These are phyloP conservation scores for Andricus quercusramuli DNA, from an alignment of 2,888 invertebrate genomes.

Conservation along the genomic window DNA sequence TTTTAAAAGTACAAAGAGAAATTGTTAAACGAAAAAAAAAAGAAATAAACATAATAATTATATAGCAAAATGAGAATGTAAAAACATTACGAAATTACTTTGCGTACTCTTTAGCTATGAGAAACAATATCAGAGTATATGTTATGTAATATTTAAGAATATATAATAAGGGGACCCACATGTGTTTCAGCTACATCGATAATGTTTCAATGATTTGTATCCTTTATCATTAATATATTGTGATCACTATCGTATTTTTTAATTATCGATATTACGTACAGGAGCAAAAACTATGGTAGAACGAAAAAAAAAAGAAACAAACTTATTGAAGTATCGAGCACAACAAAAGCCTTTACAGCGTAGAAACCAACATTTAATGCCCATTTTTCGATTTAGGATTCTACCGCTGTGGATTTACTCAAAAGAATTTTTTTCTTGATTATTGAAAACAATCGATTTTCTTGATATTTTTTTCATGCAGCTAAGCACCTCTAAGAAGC, in stretches of 20 bases:
- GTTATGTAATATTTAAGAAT: slow-evolving; percentile 75
- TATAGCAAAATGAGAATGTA: slow-evolving; percentile 5
- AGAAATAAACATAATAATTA: slow-evolving; percentile 58
- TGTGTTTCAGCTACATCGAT: slow-evolving; percentile 72
- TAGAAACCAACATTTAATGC: slow-evolving; percentile 51
- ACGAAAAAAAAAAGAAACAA: slow-evolving; percentile 29
- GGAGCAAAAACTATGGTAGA: slow-evolving; percentile 58
- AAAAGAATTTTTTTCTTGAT: slow-evolving; percentile 47
- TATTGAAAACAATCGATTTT: slow-evolving; percentile 56
- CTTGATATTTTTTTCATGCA: slow-evolving; percentile 48
- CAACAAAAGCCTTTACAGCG: slow-evolving; percentile 45
- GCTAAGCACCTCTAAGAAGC: slow-evolving; percentile 49
- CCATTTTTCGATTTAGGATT: slow-evolving; percentile 49
- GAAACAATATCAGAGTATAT: slow-evolving; percentile 75
- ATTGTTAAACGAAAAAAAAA: slow-evolving; percentile 49
- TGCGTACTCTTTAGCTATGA: slow-evolving; percentile 66
- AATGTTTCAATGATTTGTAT: slow-evolving; percentile 64
- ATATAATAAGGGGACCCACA: slow-evolving; percentile 75
- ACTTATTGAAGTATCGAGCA: slow-evolving; percentile 46
- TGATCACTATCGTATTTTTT: slow-evolving; percentile 61
- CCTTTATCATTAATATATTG: slow-evolving; percentile 63
- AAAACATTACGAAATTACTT: slow-evolving; percentile 24
- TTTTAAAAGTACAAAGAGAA: slow-evolving; percentile 52
- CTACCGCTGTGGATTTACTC: slow-evolving; percentile 2
- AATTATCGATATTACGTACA: slow-evolving; percentile 64